phyloP scores from a whole-genome alignment of 2,888 invertebrate genomes.

The Yponomeuta cagnagella region DNA sequence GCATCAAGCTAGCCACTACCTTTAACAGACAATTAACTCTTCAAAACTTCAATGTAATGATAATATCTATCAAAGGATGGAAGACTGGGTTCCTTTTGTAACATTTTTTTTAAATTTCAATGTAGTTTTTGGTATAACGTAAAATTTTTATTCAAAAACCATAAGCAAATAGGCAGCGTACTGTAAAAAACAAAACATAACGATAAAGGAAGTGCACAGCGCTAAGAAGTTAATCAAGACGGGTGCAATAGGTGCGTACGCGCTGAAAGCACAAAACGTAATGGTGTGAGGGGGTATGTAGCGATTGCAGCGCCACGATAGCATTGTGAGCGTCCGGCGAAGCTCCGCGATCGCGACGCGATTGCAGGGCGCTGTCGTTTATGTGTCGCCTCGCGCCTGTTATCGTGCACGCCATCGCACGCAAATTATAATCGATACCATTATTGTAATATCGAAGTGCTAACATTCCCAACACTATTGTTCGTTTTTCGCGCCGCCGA shows the following conservation, averaged over 20 bases:
- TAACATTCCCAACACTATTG: slow-evolving; percentile 63
- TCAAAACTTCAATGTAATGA: too few species aligned
- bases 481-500: slow-evolving; percentile 39
- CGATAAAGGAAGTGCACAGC: slow-evolving; percentile 6
- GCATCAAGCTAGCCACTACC: too few species aligned
- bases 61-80: too few species aligned
- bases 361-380: slow-evolving; percentile 57
- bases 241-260: slow-evolving; percentile 43
- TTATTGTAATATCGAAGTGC: slow-evolving; percentile 67
- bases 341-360: slow-evolving; percentile 56
- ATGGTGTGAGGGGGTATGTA: slow-evolving; percentile 67
- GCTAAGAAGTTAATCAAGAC: slow-evolving; percentile 41
- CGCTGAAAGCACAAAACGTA: slow-evolving; percentile 60
- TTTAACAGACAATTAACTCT: too few species aligned
- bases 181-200: not conserved
- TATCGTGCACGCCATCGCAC: slow-evolving; percentile 69
- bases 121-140: too few species aligned
- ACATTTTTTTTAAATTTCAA: too few species aligned
- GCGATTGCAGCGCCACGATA: slow-evolving; percentile 69
- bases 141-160: not conserved
- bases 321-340: slow-evolving; percentile 61
- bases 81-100: too few species aligned
- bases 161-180: not conserved
- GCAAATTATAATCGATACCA: slow-evolving; percentile 77
- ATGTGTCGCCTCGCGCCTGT: slow-evolving; percentile 62